Conservation (phyloP, 2,113 vertebrate species). For the Strix aluco region DNA sequence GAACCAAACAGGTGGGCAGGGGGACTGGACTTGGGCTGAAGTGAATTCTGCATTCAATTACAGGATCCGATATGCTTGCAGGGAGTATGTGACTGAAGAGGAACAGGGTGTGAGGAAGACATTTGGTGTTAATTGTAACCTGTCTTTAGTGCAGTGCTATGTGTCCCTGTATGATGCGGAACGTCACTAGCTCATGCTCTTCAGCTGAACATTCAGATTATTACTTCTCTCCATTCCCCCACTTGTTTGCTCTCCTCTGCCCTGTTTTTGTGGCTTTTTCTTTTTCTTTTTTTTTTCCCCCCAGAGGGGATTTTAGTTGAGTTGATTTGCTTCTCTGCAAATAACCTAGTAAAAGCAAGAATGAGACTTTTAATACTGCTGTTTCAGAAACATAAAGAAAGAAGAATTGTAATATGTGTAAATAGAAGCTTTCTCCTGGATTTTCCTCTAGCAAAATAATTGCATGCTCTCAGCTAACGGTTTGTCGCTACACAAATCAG, state of each 20-base stretch:
- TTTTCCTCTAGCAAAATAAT: slow-evolving; percentile 20
- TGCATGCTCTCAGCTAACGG: neutral
- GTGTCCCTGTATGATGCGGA: neutral
- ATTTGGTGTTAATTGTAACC: neutral
- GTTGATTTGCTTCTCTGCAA: neutral
- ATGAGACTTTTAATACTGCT: slow-evolving; percentile 31
- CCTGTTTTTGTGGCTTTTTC: neutral
- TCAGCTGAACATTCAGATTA: neutral
- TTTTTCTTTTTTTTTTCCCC: neutral
- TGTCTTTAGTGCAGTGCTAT: neutral
- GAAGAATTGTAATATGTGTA: slow-evolving; percentile 24
- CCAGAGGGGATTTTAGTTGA: neutral
- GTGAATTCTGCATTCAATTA: neutral
- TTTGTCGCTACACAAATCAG: neutral
- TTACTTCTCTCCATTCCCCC: neutral
- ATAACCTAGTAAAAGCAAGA: slow-evolving; percentile 16
- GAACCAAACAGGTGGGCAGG: neutral
- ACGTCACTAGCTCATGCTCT: neutral
- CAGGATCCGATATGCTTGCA: neutral
- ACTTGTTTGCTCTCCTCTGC: neutral
- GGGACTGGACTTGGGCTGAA: neutral
- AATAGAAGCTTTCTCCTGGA: slow-evolving; percentile 39
- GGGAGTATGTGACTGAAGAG: neutral
- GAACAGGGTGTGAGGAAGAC: neutral
- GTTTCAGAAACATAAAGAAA: slow-evolving; percentile 20